Percentiles rank a stretch among this genome's conserved stretches.
phyloP scores from a whole-genome alignment of 2,888 invertebrate genomes.

The Parascotia fuliginaria region DNA sequence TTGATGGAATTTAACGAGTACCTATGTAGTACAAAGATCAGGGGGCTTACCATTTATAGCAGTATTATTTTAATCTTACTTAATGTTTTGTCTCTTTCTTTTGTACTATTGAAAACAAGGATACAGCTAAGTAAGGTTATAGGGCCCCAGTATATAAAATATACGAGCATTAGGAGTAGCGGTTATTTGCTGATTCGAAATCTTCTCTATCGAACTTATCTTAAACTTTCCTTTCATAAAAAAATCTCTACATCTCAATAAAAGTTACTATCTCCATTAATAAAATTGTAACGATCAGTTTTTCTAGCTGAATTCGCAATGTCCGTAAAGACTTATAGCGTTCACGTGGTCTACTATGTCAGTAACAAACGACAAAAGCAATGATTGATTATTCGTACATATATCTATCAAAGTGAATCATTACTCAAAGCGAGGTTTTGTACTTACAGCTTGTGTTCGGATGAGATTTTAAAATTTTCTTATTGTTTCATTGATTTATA shows the following conservation, averaged over 20 bases:
- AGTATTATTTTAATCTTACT: too few species aligned
- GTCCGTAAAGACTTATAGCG: conserved; percentile 32
- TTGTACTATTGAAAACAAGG: too few species aligned
- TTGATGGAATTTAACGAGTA: too few species aligned
- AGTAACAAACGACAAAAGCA: neutral
- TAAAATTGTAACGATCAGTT: conserved; percentile 8
- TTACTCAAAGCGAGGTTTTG: conserved; percentile 19
- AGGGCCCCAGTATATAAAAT: too few species aligned
- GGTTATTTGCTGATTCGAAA: too few species aligned
- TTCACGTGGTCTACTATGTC: conserved; percentile 17
- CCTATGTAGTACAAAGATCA: too few species aligned
- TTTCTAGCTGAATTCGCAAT: conserved; percentile 6
- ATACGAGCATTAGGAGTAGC: too few species aligned
- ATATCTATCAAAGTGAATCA: conserved; percentile 29
- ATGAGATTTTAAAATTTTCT: neutral
- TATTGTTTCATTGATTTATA: neutral
- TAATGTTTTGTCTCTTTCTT: too few species aligned
- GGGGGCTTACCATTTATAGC: too few species aligned
- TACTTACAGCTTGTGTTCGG: neutral
- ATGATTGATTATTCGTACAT: conserved; percentile 24
- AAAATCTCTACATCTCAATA: neutral
- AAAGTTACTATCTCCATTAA: conserved; percentile 2
- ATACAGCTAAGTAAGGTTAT: too few species aligned
- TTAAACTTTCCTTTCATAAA: neutral
- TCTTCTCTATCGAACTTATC: too few species aligned